Conservation (phyloP, 1,140 invertebrate genomes). For the Heliconius nattereri region DNA sequence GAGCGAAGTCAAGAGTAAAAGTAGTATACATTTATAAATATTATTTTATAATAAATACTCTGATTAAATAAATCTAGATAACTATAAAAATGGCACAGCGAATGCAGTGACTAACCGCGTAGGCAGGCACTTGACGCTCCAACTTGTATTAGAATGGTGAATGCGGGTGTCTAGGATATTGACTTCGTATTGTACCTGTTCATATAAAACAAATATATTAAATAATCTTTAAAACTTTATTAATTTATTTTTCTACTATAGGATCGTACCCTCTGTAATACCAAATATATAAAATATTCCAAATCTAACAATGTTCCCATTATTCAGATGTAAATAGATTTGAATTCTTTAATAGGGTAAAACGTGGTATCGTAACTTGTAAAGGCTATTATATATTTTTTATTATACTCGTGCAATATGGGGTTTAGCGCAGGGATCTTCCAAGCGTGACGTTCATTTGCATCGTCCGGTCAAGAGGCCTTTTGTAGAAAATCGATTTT, state of each 20-base stretch:
- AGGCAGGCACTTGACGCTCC: not conserved
- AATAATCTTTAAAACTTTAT: too few relatives aligned
- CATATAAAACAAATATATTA: not conserved
- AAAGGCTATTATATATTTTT: not conserved
- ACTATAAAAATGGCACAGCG: not conserved
- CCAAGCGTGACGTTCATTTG: constrained; percentile 31
- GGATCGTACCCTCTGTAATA: too few relatives aligned
- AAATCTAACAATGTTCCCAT: not conserved
- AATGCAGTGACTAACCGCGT: not conserved
- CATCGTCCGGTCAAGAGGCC: constrained; percentile 25
- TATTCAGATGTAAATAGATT: not conserved
- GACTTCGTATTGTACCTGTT: not conserved
- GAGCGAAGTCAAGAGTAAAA: too few relatives aligned
- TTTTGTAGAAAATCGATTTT: constrained; percentile 37
- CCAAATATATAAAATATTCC: too few relatives aligned
- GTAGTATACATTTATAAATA: not conserved
- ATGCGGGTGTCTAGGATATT: constrained; percentile 2
- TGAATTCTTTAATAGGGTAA: not conserved
- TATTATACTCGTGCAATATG: constrained; percentile 30
- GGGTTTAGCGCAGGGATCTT: constrained; percentile 24
- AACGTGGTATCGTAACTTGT: not conserved
- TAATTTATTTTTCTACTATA: too few relatives aligned
- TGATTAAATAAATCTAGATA: not conserved
- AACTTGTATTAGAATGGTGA: not conserved
- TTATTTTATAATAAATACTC: not conserved